These are phyloP conservation scores for Campylomormyrus tamandua DNA, from an alignment of 2,113 vertebrate genomes.

Conservation along the genomic window DNA sequence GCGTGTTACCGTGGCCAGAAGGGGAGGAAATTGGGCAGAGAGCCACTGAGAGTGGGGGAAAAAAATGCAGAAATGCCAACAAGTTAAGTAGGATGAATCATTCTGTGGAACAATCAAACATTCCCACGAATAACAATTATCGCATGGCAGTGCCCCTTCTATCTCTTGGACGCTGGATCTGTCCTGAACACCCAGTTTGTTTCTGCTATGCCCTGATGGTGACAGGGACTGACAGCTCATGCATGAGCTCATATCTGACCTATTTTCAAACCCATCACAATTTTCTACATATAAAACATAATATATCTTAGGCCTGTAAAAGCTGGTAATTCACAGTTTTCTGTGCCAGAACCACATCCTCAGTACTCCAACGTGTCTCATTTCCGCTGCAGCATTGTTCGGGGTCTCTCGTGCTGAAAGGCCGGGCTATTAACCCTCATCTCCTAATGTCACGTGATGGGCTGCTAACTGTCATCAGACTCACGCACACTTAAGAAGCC, in stretches of 20 bases:
- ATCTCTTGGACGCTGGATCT: slow-evolving; percentile 18
- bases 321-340: slow-evolving; percentile 32
- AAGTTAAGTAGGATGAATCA: slow-evolving; percentile 43
- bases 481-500: background rate
- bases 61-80: background rate
- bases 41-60: background rate
- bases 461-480: slow-evolving; percentile 13
- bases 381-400: slow-evolving; percentile 24
- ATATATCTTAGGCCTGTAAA: slow-evolving; percentile 29
- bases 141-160: slow-evolving; percentile 27
- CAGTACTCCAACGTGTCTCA: slow-evolving; percentile 30
- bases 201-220: slow-evolving; percentile 25
- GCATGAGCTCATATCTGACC: slow-evolving; percentile 48
- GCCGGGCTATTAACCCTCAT: background rate
- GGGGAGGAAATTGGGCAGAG: background rate
- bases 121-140: slow-evolving; percentile 32
- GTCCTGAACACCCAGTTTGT: slow-evolving; percentile 31
- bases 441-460: slow-evolving; percentile 14
- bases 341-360: slow-evolving; percentile 34
- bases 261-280: slow-evolving; percentile 43
- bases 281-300: slow-evolving; percentile 39
- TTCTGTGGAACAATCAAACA: slow-evolving; percentile 47
- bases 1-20: background rate
- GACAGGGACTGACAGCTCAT: slow-evolving; percentile 32
- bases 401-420: slow-evolving; percentile 27